These are phyloP conservation scores for Diacarnus erythraeanus DNA, from an alignment of 37 sponge, comb jelly and placozoan species.

Conservation along the genomic window DNA sequence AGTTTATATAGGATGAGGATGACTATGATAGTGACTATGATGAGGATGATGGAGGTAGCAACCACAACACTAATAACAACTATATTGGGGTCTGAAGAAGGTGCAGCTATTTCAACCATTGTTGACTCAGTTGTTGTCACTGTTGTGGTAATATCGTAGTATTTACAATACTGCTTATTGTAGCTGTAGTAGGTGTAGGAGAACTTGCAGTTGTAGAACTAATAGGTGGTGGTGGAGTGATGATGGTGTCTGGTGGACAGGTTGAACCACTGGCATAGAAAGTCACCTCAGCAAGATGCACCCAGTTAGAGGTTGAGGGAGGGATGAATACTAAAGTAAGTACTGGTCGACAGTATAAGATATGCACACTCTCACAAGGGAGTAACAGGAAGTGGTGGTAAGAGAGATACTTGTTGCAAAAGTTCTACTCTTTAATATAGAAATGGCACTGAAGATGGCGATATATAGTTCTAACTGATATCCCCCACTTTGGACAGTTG, in stretches of 20 bases:
- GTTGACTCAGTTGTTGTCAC: not conserved
- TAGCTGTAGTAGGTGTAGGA: no score
- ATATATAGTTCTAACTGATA: not conserved
- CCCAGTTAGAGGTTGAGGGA: not conserved
- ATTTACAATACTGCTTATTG: no score
- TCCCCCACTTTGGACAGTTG: not conserved
- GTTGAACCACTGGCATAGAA: not conserved
- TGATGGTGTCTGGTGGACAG: not conserved
- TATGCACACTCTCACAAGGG: not conserved
- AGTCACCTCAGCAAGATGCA: constrained; percentile 2
- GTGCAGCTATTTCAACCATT: not conserved
- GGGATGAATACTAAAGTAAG: not conserved
- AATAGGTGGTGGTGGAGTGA: not conserved
- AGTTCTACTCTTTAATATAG: no score
- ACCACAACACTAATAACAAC: no score
- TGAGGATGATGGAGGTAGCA: no score
- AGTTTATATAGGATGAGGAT: no score
- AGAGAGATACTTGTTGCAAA: no score
- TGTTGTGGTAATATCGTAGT: not conserved
- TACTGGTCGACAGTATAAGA: not conserved
- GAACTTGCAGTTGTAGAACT: no score
- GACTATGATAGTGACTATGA: no score
- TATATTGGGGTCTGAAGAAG: no score
- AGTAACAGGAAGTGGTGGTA: not conserved
- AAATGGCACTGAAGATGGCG: no score